phyloP scores from a whole-genome alignment of 2,797 vertebrate species.

The Nyctibius grandis region DNA sequence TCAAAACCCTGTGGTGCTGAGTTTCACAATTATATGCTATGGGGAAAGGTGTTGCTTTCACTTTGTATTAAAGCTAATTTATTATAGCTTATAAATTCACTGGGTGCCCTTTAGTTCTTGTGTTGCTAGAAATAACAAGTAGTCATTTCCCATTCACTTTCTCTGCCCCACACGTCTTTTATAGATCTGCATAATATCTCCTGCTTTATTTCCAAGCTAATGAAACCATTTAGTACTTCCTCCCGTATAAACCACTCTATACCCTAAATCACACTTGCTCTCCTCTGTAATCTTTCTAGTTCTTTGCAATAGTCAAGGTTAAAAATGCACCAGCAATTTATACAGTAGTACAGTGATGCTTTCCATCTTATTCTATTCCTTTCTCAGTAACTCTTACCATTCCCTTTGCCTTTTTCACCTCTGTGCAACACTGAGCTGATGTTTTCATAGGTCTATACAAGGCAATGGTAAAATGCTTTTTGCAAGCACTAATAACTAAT shows the following conservation, averaged over 20 bases:
- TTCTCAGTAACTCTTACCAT: neutral
- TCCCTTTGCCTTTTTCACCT: neutral
- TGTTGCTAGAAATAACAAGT: neutral
- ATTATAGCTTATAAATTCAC: neutral
- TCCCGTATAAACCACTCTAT: neutral
- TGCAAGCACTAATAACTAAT: neutral
- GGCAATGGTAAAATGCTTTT: neutral
- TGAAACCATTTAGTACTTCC: conserved; percentile 1
- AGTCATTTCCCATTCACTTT: conserved; percentile 7
- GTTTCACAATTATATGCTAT: neutral
- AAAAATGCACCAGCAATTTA: neutral
- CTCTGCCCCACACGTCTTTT: neutral
- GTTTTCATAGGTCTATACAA: neutral
- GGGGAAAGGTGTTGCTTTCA: neutral
- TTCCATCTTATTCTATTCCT: neutral
- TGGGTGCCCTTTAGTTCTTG: neutral
- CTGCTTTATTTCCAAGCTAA: neutral
- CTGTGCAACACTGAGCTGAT: neutral
- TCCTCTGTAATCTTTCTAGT: neutral
- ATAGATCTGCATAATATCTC: neutral
- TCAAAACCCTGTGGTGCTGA: neutral
- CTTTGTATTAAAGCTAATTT: neutral
- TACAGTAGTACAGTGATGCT: neutral
- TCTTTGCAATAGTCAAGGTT: neutral
- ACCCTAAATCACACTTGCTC: neutral